Evolutionary conservation across 2,113 vertebrate species (phyloP).

Genomic region (Platichthys stellatus): DNA sequence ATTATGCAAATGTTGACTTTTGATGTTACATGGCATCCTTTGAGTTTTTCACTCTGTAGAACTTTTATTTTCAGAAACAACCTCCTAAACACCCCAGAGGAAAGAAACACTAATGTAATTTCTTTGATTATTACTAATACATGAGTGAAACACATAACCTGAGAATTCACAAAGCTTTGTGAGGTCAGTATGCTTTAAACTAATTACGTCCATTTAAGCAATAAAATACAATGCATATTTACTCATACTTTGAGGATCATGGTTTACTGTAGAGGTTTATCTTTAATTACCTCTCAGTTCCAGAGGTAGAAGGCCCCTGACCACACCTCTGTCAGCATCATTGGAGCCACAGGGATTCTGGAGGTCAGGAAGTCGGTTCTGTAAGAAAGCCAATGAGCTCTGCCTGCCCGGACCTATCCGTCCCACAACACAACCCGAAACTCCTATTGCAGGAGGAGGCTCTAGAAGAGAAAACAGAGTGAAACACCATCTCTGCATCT

Average conservation of each 20-base stretch:
- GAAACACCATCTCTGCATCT: not conserved
- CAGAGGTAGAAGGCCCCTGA: conserved; percentile 57
- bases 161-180: too few relatives aligned
- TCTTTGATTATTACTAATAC: too few relatives aligned
- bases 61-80: too few relatives aligned
- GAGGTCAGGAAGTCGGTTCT: conserved; percentile 36
- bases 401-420: conserved; percentile 64
- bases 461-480: conserved; percentile 8
- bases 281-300: conserved; percentile 74
- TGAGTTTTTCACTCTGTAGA: too few relatives aligned
- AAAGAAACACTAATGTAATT: too few relatives aligned
- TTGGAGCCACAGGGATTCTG: conserved; percentile 26
- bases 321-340: conserved; percentile 3
- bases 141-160: too few relatives aligned
- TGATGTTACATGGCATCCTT: too few relatives aligned
- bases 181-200: too few relatives aligned
- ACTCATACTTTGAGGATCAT: not conserved
- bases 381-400: conserved; percentile 56
- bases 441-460: conserved; percentile 20
- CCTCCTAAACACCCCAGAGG: too few relatives aligned
- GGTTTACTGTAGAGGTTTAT: too few relatives aligned
- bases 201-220: too few relatives aligned
- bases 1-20: too few relatives aligned
- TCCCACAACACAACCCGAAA: conserved; percentile 46
- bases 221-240: not conserved